Evolutionary conservation across 1,140 invertebrate genomes (phyloP).

Genomic region (Conus betulinus): DNA sequence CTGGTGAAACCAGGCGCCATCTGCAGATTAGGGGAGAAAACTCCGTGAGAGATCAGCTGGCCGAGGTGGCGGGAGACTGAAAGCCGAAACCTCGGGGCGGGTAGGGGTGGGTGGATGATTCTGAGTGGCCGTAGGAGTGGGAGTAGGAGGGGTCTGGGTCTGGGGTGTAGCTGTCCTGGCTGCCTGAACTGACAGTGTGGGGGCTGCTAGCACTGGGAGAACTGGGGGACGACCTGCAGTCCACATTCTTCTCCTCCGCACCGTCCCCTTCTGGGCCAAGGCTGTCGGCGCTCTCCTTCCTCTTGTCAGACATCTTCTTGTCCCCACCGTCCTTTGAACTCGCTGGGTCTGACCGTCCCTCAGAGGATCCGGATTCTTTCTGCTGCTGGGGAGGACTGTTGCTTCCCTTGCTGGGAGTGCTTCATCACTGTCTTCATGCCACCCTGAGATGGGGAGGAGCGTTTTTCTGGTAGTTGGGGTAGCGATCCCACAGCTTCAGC

Average conservation of each 20-base stretch:
- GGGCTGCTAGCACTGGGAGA: neutral
- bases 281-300: neutral
- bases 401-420: constrained; percentile 18
- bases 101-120: neutral
- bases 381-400: neutral
- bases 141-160: neutral
- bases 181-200: neutral
- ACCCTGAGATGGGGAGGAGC: constrained; percentile 22
- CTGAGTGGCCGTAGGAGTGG: neutral
- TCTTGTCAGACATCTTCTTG: neutral
- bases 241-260: neutral
- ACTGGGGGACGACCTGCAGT: neutral
- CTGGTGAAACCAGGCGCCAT: constrained; percentile 33
- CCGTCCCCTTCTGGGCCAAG: neutral
- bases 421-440: constrained; percentile 29
- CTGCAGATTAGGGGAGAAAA: neutral
- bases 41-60: neutral
- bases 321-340: neutral
- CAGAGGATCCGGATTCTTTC: neutral
- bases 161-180: constrained; percentile 16
- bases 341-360: neutral
- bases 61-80: constrained; percentile 13
- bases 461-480: constrained; percentile 40
- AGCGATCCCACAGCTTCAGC: constrained; percentile 75
- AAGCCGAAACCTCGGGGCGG: neutral